Evolutionary conservation across 2,113 vertebrate species (phyloP).

Genomic region (Pterocles gutturalis): DNA sequence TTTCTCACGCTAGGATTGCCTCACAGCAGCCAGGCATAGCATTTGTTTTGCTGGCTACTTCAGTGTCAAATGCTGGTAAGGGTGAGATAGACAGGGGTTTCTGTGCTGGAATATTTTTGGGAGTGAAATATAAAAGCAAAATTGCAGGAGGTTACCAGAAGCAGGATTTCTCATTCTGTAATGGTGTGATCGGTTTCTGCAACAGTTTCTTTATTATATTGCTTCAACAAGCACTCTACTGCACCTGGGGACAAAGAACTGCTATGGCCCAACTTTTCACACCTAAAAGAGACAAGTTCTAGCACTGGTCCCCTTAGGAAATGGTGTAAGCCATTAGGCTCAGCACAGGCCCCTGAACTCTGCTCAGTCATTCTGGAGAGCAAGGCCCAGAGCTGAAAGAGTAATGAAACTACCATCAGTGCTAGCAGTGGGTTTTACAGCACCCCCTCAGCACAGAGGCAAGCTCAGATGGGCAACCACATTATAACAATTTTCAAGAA

Average conservation of each 20-base stretch:
- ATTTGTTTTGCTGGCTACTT: neutral
- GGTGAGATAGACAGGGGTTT: neutral
- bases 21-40: neutral
- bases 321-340: neutral
- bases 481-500: slow-evolving; percentile 15
- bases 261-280: neutral
- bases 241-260: neutral
- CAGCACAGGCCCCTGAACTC: neutral
- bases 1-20: neutral
- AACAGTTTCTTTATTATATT: neutral
- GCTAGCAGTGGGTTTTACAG: neutral
- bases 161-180: neutral
- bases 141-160: slow-evolving; percentile 12
- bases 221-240: neutral
- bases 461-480: neutral
- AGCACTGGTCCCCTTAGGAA: neutral
- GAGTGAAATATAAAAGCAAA: neutral
- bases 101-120: neutral
- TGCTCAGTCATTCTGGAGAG: neutral
- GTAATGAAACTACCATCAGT: neutral
- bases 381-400: neutral
- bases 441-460: neutral
- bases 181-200: neutral
- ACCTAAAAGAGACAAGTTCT: neutral
- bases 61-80: neutral